Evolutionary conservation across 2,113 vertebrate genomes (phyloP).

Genomic region (Phalacrocorax aristotelis): DNA sequence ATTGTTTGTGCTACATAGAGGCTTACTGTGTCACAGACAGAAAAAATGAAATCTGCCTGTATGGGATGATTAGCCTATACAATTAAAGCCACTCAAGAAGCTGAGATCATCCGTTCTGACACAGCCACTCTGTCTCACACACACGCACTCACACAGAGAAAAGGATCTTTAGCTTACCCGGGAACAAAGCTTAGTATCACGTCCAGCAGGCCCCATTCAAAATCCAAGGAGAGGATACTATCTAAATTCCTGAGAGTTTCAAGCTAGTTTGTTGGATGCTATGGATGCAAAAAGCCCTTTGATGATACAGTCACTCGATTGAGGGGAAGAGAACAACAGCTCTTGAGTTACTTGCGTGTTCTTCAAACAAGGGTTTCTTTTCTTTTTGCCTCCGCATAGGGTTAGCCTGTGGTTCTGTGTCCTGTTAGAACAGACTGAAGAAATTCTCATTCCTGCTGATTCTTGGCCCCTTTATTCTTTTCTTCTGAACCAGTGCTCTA

Average conservation of each 20-base stretch:
- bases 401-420: background rate
- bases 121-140: background rate
- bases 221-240: background rate
- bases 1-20: background rate
- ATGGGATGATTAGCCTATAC: background rate
- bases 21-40: background rate
- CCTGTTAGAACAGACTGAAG: background rate
- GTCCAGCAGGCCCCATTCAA: background rate
- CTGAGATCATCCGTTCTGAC: slow-evolving; percentile 36
- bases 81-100: slow-evolving; percentile 3
- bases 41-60: background rate
- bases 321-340: background rate
- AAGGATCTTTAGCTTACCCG: background rate
- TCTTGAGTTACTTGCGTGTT: background rate
- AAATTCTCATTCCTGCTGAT: background rate
- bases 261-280: background rate
- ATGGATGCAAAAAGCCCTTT: background rate
- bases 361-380: background rate
- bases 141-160: background rate
- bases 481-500: background rate
- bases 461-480: background rate
- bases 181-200: background rate
- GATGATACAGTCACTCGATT: background rate
- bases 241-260: slow-evolving; percentile 4
- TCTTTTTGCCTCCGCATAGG: background rate